These are phyloP conservation scores for Musca domestica DNA, from an alignment of 1,140 invertebrate genomes.

Conservation along the genomic window DNA sequence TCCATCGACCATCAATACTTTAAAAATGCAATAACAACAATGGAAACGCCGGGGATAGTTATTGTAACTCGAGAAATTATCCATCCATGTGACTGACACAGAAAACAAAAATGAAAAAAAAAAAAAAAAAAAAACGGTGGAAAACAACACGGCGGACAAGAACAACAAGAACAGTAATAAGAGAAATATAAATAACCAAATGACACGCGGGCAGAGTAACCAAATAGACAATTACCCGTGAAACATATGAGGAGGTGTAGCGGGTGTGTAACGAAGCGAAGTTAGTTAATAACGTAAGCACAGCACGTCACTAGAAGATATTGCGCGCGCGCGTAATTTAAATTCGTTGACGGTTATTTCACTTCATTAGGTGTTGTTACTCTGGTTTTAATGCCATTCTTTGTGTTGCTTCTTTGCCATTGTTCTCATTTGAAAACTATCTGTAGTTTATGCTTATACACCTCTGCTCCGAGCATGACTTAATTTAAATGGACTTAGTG, in stretches of 20 bases:
- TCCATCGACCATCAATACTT: too few species aligned
- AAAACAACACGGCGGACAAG: neutral
- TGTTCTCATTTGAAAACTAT: neutral
- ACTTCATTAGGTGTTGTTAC: constrained; percentile 6
- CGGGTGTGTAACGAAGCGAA: too few species aligned
- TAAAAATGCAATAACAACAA: too few species aligned
- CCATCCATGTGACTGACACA: constrained; percentile 16
- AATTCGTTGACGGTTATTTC: neutral
- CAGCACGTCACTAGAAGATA: constrained; percentile 6
- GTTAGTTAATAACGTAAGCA: too few species aligned
- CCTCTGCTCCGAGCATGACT: too few species aligned
- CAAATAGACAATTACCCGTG: too few species aligned
- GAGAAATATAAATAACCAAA: constrained; percentile 11
- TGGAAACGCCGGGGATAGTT: too few species aligned
- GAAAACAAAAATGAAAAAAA: constrained; percentile 4
- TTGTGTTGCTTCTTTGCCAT: neutral
- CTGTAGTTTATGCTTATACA: too few species aligned
- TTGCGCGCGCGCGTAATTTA: constrained; percentile 17
- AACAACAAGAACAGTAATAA: too few species aligned
- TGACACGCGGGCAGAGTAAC: too few species aligned
- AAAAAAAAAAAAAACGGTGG: neutral
- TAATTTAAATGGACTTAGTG: too few species aligned
- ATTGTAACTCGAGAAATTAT: constrained; percentile 12
- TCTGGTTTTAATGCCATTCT: neutral
- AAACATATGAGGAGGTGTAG: too few species aligned